Evolutionary conservation across 2,888 invertebrate genomes (phyloP), one percentile per base, ranked within the genome.

Genomic region (Andrena flavipes): DNA sequence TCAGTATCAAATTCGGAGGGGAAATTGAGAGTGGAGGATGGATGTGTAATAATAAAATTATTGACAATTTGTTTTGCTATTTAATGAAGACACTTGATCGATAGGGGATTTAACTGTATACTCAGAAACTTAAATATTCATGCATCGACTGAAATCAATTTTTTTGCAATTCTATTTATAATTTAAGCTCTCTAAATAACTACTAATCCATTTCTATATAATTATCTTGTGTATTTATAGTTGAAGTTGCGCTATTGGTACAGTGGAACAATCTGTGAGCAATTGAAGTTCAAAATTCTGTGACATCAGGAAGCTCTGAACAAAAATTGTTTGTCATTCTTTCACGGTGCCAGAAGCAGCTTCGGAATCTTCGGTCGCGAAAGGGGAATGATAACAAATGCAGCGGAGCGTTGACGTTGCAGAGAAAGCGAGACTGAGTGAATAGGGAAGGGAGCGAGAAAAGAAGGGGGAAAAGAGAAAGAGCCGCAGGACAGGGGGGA

Each of bases 401-500:
- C 16, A n/a, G 23, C n/a, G 23, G 42, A 26, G 23, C n/a, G 26
- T 8, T 23, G n/a, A 0, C 7, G 20, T 7, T 16, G 10, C 20
- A 30, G 54, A 54, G 80, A 60, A 74, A 64, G 72, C 16, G 68
- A 42, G 54, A 56, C 7, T 8, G 4, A 35, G 35, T 8, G 29
- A 29, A 33, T 5, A 6, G 20, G 16, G 54, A 54, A 42, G 48
- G 59, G 20, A 68, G 63, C 23, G 72, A 56, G n/a, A 70, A 65
- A 65, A 64, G 48, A 65, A 64, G 49, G 29, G 49, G 69, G n/a
- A 13, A n/a, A 10, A 20, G 79, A 70, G 65, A 71, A 63, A 70
- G 73, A 78, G 76, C 72, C 5, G 56, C 68, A 59, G 65, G 49
- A 65, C 68, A 56, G 62, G 35, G 63, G 62, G 59, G 74, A 79